A percentile compares a stretch with the other conserved stretches of the same genome.
Evolutionary conservation across 2,888 invertebrate genomes (phyloP).

Genomic region (Agrochola macilenta): DNA sequence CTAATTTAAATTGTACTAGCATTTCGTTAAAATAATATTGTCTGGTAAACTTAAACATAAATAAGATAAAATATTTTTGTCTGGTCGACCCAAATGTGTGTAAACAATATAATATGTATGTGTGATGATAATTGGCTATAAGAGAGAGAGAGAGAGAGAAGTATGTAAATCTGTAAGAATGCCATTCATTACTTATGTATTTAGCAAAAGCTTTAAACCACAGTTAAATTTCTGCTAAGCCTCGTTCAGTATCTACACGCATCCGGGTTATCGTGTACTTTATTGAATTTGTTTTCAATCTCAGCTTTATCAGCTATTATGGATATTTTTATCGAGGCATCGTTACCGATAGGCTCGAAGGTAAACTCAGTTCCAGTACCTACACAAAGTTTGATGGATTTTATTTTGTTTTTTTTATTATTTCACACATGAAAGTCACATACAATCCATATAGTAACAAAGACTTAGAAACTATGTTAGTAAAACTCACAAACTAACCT

Average conservation of each 20-base stretch:
- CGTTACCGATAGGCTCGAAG: conserved; percentile 16
- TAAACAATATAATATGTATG: too few relatives aligned
- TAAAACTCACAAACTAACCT: too few relatives aligned
- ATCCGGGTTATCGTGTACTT: conserved; percentile 60
- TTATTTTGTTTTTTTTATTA: not conserved
- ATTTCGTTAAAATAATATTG: not conserved
- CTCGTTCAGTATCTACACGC: conserved; percentile 11
- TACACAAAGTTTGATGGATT: conserved; percentile 3
- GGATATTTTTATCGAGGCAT: conserved; percentile 52
- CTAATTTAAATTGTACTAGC: conserved; percentile 8
- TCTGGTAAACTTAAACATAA: not conserved
- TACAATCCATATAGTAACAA: too few relatives aligned
- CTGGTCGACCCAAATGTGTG: too few relatives aligned
- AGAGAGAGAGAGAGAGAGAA: too few relatives aligned
- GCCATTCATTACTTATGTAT: not conserved
- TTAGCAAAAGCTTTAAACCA: not conserved
- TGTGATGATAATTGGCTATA: too few relatives aligned
- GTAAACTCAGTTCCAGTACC: conserved; percentile 32
- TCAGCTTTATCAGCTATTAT: conserved; percentile 69
- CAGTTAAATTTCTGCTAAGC: not conserved
- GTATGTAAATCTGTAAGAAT: not conserved
- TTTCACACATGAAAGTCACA: too few relatives aligned
- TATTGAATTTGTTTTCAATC: conserved; percentile 74
- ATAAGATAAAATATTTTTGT: too few relatives aligned
- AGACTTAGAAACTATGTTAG: too few relatives aligned